Evolutionary conservation across 2,113 vertebrate genomes (phyloP).

Genomic region (Lethenteron camtschaticum): DNA sequence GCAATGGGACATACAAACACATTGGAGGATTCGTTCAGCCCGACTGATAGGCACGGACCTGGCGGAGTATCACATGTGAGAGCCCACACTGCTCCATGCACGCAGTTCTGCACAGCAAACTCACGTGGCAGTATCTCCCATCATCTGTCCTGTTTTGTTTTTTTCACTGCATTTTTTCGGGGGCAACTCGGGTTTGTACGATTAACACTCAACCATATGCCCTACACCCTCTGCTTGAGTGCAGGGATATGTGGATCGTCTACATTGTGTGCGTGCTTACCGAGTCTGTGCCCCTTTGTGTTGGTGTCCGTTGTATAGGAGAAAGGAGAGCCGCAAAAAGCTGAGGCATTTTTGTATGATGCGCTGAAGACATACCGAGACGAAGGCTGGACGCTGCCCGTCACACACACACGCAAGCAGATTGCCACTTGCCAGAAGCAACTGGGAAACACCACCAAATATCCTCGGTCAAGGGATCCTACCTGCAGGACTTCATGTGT

Average conservation of each 20-base stretch:
- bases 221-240: not conserved
- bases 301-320: slow-evolving; percentile 27
- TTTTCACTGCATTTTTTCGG: not conserved
- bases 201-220: not conserved
- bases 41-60: slow-evolving; percentile 76
- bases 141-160: not conserved
- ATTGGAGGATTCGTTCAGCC: slow-evolving; percentile 58
- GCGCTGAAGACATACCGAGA: slow-evolving; percentile 62
- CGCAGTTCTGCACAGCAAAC: too few relatives aligned
- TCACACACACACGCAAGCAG: slow-evolving; percentile 77
- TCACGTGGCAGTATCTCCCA: too few relatives aligned
- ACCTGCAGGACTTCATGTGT: too few relatives aligned
- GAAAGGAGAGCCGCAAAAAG: slow-evolving; percentile 57
- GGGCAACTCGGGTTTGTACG: not conserved
- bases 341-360: slow-evolving; percentile 56
- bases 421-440: slow-evolving; percentile 74
- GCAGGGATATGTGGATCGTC: not conserved
- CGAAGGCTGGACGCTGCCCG: slow-evolving; percentile 64
- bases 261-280: not conserved
- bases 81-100: not conserved
- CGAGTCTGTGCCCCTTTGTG: not conserved
- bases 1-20: slow-evolving; percentile 73
- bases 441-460: slow-evolving; percentile 58
- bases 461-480: slow-evolving; percentile 31
- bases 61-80: slow-evolving; percentile 93